Evolutionary conservation across 2,797 vertebrate genomes (phyloP).

Genomic region (Sebastes cheni): DNA sequence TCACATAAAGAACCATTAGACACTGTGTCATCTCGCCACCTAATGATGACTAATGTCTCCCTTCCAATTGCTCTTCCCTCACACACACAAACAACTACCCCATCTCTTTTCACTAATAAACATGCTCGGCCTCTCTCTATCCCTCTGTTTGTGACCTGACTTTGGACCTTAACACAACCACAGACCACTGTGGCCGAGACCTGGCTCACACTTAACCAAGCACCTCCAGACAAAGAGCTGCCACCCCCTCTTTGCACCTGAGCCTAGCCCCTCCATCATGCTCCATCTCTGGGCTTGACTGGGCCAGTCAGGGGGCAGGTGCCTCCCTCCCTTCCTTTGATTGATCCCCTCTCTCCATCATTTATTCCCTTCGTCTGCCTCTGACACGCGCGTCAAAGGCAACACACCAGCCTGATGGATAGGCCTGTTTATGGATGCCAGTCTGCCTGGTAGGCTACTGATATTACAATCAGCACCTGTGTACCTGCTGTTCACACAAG

Average conservation of each 20-base stretch:
- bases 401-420: constrained; percentile 82
- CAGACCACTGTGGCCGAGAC: constrained; percentile 45
- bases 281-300: constrained; percentile 79
- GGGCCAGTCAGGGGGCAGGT: constrained; percentile 76
- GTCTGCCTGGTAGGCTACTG: constrained; percentile 81
- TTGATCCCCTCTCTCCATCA: constrained; percentile 82
- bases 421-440: constrained; percentile 83
- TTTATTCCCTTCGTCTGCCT: constrained; percentile 78
- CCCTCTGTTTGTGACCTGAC: constrained; percentile 53
- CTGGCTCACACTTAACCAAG: constrained; percentile 68
- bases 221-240: constrained; percentile 74
- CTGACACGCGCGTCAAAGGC: constrained; percentile 79
- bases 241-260: constrained; percentile 76
- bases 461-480: constrained; percentile 84
- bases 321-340: constrained; percentile 77
- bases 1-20: constrained; percentile 90
- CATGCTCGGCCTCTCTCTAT: constrained; percentile 3
- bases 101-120: constrained; percentile 32
- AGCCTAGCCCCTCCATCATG: constrained; percentile 83
- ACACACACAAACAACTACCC: neutral
- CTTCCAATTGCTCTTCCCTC: constrained; percentile 42
- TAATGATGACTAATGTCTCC: constrained; percentile 98
- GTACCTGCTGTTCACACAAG: constrained; percentile 78
- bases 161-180: constrained; percentile 60
- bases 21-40: constrained; percentile 88